Conservation (phyloP, 2,888 invertebrate species). For the Ferdinandea cuprea region DNA sequence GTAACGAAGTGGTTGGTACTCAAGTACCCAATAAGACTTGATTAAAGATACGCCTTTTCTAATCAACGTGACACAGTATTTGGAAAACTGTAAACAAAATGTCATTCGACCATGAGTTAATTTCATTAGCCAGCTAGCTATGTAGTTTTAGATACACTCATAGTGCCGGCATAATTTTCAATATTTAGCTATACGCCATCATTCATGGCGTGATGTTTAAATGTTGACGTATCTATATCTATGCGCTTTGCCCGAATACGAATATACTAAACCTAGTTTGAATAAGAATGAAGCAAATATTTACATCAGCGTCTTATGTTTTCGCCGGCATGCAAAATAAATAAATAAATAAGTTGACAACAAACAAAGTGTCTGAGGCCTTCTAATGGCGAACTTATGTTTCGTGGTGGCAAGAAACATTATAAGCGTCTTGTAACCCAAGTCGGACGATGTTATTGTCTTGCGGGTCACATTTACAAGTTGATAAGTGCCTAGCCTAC, state of each 20-base stretch:
- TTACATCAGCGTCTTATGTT: slow-evolving; percentile 43
- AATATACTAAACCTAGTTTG: too few relatives aligned
- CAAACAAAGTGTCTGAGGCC: slow-evolving; percentile 20
- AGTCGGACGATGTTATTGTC: slow-evolving; percentile 33
- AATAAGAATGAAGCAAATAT: slow-evolving; percentile 62
- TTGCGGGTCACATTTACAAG: slow-evolving; percentile 50
- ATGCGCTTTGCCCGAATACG: slow-evolving; percentile 12
- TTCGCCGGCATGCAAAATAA: slow-evolving; percentile 46
- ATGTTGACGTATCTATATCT: slow-evolving; percentile 50
- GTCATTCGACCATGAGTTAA: slow-evolving; percentile 58
- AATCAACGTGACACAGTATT: slow-evolving; percentile 39
- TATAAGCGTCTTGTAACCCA: slow-evolving; percentile 26
- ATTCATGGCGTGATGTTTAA: slow-evolving; percentile 53
- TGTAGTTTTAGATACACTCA: not conserved
- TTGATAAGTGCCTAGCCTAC: slow-evolving; percentile 35
- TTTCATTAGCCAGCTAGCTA: too few relatives aligned
- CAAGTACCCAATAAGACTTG: not conserved
- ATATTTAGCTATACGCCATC: slow-evolving; percentile 13
- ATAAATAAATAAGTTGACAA: not conserved
- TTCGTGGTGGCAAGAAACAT: not conserved
- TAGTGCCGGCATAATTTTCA: not conserved
- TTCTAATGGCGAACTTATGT: slow-evolving; percentile 38
- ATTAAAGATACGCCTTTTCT: slow-evolving; percentile 1
- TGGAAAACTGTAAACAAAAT: slow-evolving; percentile 60
- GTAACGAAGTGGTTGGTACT: not conserved